Percentiles rank a stretch among this genome's conserved stretches.
Conservation (phyloP, 2,888 invertebrate genomes). For the Cryptocephalus primarius region DNA sequence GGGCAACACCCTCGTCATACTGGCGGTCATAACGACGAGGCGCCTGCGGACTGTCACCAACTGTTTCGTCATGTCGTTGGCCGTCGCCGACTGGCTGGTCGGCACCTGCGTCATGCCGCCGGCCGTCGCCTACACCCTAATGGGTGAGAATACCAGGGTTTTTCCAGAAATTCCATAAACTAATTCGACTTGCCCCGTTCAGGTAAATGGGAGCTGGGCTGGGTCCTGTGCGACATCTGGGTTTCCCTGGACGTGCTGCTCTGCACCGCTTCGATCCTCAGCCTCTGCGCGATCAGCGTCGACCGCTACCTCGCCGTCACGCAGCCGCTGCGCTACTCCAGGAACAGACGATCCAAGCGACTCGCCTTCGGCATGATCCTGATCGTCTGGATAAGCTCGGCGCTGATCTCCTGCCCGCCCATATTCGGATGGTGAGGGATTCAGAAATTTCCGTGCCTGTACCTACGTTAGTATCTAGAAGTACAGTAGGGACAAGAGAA, state of each 20-base stretch:
- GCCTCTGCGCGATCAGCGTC: slow-evolving; percentile 85
- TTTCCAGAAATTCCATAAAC: too few relatives aligned
- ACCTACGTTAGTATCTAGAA: too few relatives aligned
- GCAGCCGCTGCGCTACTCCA: slow-evolving; percentile 83
- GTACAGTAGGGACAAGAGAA: too few relatives aligned
- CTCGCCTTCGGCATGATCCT: slow-evolving; percentile 78
- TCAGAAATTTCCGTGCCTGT: too few relatives aligned
- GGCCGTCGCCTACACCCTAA: slow-evolving; percentile 78
- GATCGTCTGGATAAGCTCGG: slow-evolving; percentile 82
- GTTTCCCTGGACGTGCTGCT: slow-evolving; percentile 86
- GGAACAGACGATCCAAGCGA: slow-evolving; percentile 74
- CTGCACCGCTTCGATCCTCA: slow-evolving; percentile 88
- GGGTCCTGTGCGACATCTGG: slow-evolving; percentile 84
- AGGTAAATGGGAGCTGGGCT: slow-evolving; percentile 83
- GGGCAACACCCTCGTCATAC: slow-evolving; percentile 83
- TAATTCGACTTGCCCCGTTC: too few relatives aligned
- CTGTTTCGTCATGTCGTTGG: slow-evolving; percentile 89
- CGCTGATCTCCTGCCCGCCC: slow-evolving; percentile 88
- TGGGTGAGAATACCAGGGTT: slow-evolving; percentile 53
- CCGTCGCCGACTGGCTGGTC: slow-evolving; percentile 85
- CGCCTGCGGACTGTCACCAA: slow-evolving; percentile 87
- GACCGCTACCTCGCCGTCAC: slow-evolving; percentile 89
- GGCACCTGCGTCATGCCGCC: slow-evolving; percentile 94
- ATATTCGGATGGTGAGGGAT: slow-evolving; percentile 86
- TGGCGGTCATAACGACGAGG: slow-evolving; percentile 77